Percentiles rank a stretch among this genome's conserved stretches.
Conservation (phyloP, 2,797 vertebrate genomes). For the Esox masquinongy region DNA sequence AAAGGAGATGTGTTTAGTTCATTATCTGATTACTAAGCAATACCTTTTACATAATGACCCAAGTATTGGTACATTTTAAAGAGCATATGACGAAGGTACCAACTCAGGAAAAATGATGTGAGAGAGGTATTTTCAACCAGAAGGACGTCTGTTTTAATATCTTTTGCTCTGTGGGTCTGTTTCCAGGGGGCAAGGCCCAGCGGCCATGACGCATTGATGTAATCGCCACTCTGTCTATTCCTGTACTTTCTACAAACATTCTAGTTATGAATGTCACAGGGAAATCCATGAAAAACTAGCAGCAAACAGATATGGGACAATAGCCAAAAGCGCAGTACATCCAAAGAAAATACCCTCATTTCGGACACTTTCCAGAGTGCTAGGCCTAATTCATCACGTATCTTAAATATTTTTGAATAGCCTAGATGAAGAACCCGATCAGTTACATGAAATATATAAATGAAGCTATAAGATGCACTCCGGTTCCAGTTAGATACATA, state of each 20-base stretch:
- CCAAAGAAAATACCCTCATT: not conserved
- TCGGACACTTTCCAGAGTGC: not conserved
- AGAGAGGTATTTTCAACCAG: too few relatives aligned
- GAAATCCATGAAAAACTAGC: not conserved
- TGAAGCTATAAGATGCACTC: not conserved
- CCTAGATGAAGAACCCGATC: not conserved
- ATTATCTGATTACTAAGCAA: not conserved
- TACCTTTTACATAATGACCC: not conserved
- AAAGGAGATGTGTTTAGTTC: not conserved
- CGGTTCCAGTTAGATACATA: not conserved
- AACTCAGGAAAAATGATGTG: too few relatives aligned
- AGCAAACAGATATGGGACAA: not conserved
- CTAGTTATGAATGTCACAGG: not conserved
- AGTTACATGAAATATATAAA: not conserved
- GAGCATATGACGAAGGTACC: not conserved
- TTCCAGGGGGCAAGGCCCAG: not conserved
- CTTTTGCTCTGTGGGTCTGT: not conserved
- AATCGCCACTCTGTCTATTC: not conserved
- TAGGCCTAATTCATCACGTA: not conserved
- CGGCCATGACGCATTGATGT: not conserved
- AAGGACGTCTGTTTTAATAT: too few relatives aligned
- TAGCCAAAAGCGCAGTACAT: not conserved
- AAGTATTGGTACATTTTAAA: not conserved
- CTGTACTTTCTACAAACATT: not conserved
- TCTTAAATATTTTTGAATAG: not conserved